Evolutionary conservation across 2,888 invertebrate genomes (phyloP).

Genomic region (Eupithecia pulchellata): DNA sequence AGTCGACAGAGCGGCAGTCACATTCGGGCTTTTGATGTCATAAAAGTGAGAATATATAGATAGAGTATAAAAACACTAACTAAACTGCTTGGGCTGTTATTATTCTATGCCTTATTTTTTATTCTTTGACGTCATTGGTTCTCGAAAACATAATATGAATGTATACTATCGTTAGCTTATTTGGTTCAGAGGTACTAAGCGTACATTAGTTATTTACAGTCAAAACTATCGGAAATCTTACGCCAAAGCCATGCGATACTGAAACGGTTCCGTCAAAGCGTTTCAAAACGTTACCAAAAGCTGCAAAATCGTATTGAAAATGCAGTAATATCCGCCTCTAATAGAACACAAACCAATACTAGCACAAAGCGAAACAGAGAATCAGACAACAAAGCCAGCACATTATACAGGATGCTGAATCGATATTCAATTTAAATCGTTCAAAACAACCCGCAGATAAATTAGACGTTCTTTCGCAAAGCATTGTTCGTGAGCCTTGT

Average conservation of each 20-base stretch:
- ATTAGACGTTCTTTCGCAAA: conserved; percentile 83
- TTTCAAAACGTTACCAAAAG: conserved; percentile 26
- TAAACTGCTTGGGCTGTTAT: no score
- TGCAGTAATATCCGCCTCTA: conserved; percentile 41
- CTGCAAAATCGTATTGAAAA: conserved; percentile 36
- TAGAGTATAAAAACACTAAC: no score
- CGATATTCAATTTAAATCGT: conserved; percentile 82
- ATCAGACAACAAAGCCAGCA: conserved; percentile 53
- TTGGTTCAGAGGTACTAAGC: no score
- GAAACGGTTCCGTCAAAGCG: conserved; percentile 17
- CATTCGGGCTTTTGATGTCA: no score
- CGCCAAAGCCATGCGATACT: background rate
- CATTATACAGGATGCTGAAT: conserved; percentile 59
- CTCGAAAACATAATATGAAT: no score
- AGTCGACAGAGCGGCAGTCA: no score
- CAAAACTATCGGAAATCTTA: background rate
- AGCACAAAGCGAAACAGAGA: conserved; percentile 46
- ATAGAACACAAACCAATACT: conserved; percentile 43
- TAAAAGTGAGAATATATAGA: no score
- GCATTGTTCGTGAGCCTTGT: conserved; percentile 73
- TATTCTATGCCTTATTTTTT: no score
- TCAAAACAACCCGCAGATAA: conserved; percentile 78
- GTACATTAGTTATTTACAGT: background rate
- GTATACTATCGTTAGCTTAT: no score
- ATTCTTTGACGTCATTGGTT: no score